Evolutionary conservation across 2,113 vertebrate species (phyloP).

Genomic region (Oryzias javanicus): DNA sequence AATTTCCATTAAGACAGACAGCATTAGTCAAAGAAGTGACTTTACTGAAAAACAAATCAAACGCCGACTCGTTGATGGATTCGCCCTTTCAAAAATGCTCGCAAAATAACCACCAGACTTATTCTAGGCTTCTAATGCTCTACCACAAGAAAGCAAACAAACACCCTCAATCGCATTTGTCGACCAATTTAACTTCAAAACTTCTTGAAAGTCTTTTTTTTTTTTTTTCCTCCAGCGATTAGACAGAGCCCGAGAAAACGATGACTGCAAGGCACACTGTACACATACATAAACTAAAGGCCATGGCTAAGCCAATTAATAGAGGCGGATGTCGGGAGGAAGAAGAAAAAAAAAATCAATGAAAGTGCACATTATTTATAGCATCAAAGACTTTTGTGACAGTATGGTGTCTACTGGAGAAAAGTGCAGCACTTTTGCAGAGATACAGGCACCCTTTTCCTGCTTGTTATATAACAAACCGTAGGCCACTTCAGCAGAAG

Average conservation of each 20-base stretch:
- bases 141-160: not conserved
- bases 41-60: constrained; percentile 40
- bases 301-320: constrained; percentile 42
- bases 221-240: not conserved
- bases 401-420: constrained; percentile 13
- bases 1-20: constrained; percentile 20
- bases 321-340: not conserved
- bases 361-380: constrained; percentile 39
- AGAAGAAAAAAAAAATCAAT: constrained; percentile 5
- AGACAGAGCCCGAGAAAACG: not conserved
- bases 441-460: constrained; percentile 20
- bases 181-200: constrained; percentile 12
- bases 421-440: constrained; percentile 15
- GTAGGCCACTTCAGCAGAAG: constrained; percentile 14
- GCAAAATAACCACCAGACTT: constrained; percentile 18
- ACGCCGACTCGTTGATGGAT: constrained; percentile 43
- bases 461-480: constrained; percentile 21
- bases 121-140: constrained; percentile 6
- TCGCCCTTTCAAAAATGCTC: constrained; percentile 27
- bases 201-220: not conserved
- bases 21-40: constrained; percentile 44
- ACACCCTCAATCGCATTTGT: constrained; percentile 4
- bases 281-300: not conserved
- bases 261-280: not conserved
- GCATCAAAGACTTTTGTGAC: constrained; percentile 52